Conservation (phyloP, 2,113 vertebrate species). For the Ciconia maguari region DNA sequence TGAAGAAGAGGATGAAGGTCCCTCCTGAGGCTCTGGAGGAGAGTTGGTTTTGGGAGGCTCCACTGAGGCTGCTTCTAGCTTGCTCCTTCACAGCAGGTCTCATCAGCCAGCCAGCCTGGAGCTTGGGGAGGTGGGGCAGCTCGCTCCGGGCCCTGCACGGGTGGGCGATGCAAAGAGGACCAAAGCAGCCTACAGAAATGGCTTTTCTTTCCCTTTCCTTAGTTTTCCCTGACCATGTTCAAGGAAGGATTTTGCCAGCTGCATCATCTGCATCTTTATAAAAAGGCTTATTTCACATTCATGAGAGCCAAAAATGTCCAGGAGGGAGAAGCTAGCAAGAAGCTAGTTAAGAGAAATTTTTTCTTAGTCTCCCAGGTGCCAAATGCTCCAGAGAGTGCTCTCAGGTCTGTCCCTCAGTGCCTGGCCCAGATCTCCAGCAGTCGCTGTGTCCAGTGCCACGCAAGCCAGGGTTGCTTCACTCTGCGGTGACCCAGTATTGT, state of each 20-base stretch:
- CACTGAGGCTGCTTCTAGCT: not conserved
- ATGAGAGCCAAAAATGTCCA: slow-evolving; percentile 4
- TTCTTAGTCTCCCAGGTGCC: not conserved
- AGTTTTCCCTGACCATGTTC: not conserved
- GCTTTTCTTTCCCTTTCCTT: not conserved
- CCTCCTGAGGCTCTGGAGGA: not conserved
- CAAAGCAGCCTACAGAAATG: not conserved
- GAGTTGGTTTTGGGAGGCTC: not conserved
- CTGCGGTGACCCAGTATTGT: not conserved
- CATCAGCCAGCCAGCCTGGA: accelerated
- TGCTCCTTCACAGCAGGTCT: not conserved
- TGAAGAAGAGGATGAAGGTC: not conserved
- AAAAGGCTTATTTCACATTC: slow-evolving; percentile 11
- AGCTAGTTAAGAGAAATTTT: not conserved
- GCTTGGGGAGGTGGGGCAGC: not conserved
- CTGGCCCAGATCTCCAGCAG: not conserved
- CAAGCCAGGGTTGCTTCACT: not conserved
- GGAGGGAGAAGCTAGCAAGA: not conserved
- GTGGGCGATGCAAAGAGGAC: not conserved
- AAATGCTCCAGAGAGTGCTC: not conserved
- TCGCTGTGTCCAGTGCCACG: not conserved
- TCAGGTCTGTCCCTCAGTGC: not conserved
- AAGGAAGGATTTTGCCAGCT: slow-evolving; percentile 6
- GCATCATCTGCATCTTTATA: not conserved
- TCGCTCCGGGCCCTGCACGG: accelerated